phyloP scores from a whole-genome alignment of 2,888 invertebrate genomes.

The Meghimatium bilineatum region DNA sequence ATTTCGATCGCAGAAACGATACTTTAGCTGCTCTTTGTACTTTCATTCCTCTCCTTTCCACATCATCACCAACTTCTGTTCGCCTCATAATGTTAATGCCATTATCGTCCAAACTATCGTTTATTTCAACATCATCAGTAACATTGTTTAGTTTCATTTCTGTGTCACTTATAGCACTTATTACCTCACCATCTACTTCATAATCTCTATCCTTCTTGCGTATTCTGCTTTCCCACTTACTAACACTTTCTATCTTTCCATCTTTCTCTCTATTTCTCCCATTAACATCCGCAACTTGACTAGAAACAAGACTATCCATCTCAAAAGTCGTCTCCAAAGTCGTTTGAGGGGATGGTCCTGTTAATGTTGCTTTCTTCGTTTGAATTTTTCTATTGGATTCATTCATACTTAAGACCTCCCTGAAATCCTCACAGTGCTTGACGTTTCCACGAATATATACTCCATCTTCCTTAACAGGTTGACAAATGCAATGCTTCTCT shows the following conservation, averaged over 20 bases:
- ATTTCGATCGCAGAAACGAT: constrained; percentile 26
- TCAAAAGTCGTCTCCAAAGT: constrained; percentile 12
- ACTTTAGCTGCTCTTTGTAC: neutral
- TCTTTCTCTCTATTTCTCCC: neutral
- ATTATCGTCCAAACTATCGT: neutral
- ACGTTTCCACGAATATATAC: neutral
- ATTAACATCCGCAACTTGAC: neutral
- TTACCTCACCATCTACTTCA: neutral
- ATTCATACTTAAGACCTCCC: neutral
- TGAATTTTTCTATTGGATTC: too few species aligned
- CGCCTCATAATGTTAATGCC: neutral
- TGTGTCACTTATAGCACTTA: neutral
- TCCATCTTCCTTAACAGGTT: neutral
- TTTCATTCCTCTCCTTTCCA: neutral
- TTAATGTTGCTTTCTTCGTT: neutral
- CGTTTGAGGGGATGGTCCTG: constrained; percentile 30
- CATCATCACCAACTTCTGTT: neutral
- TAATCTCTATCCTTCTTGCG: neutral
- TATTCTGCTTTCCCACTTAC: neutral
- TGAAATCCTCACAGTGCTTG: neutral
- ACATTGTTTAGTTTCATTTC: neutral
- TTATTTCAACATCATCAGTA: neutral
- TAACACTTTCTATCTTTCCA: neutral
- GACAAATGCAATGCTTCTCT: too few species aligned
- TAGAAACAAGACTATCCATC: too few species aligned